Evolutionary conservation across 30 jellyfish, hydroid and myxozoan species (phyloP), one percentile per base, ranked within the genome.

Genomic region (Pelagia noctiluca): DNA sequence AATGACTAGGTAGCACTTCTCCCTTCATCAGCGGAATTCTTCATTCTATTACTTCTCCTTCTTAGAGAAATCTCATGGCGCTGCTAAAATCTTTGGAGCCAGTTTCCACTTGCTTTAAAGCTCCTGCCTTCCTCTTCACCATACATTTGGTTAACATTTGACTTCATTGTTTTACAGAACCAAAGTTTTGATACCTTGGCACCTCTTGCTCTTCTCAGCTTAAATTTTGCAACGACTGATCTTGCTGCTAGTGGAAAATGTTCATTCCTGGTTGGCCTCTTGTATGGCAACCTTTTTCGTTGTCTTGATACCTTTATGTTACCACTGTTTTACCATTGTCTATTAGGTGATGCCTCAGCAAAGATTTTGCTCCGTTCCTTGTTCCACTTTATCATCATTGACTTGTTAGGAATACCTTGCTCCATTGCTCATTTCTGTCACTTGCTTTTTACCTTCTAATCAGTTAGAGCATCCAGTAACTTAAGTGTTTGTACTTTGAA

Each of bases 341-440:
- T 67, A 18, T 67, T 36, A n/a, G 34, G 54, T 23, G 24, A 16
- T 30, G 24, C 65, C 62, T 67, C 34, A 24, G 34, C 34, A 16
- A 16, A 24, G 34, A 61, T 61, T 61, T 61, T 61, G 29, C 29
- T 61, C 73, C 73, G 48, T 2, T 67, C 80, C 30, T 67, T 67
- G 80, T 67, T 67, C 80, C 80, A 67, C 30, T 67, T 67, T 23
- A 67, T 25, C 24, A 67, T 30, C 64, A 67, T 10, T 4, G 62
- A 67, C 64, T 67, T 67, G 62, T 32, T 67, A 2, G 64, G 64
- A 3, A 26, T 32, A 10, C 26, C 28, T 1, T 32, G 29, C 34
- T 61, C 73, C 73, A 61, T n/a, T 23, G 18, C n/a, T 65, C n/a
- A n/a, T n/a, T n/a, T n/a, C n/a, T n/a, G n/a, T n/a, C n/a, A n/a